Percentiles rank a stretch among this genome's conserved stretches.
phyloP scores from a whole-genome alignment of 2,797 vertebrate species.

The Salmo trutta region DNA sequence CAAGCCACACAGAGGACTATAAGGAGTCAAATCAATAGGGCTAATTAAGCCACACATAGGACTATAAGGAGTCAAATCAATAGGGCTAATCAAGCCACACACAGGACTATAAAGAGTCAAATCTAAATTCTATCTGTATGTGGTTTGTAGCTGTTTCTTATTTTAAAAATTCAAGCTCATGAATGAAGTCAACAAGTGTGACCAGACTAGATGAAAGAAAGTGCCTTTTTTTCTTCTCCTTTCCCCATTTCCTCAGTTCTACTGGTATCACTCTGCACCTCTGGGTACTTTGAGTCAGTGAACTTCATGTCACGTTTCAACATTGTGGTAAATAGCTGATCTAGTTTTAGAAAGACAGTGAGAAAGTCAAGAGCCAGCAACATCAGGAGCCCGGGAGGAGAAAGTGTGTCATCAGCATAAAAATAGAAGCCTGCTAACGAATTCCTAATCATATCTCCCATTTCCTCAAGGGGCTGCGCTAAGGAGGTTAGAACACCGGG shows the following conservation, averaged over 20 bases:
- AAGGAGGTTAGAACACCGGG: conserved; percentile 79
- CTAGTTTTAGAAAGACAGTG: conserved; percentile 74
- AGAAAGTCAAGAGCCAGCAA: conserved; percentile 76
- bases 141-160: not conserved
- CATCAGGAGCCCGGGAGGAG: conserved; percentile 65
- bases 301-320: conserved; percentile 62
- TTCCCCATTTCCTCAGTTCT: not conserved
- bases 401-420: conserved; percentile 86
- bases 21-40: conserved; percentile 5
- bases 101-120: too few relatives aligned
- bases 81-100: too few relatives aligned
- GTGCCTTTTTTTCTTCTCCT: conserved; percentile 19
- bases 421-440: conserved; percentile 83
- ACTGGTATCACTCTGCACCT: conserved; percentile 49
- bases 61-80: conserved; percentile 11
- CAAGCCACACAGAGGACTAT: conserved; percentile 44
- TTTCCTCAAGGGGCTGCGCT: conserved; percentile 76
- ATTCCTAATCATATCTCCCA: conserved; percentile 81
- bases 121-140: conserved; percentile 17
- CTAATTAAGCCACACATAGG: conserved; percentile 38
- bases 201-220: conserved; percentile 49
- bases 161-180: not conserved
- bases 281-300: conserved; percentile 64
- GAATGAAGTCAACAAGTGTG: conserved; percentile 10
- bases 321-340: conserved; percentile 75